Evolutionary conservation across 2,888 invertebrate genomes (phyloP).

Genomic region (Coecobrya sp.): DNA sequence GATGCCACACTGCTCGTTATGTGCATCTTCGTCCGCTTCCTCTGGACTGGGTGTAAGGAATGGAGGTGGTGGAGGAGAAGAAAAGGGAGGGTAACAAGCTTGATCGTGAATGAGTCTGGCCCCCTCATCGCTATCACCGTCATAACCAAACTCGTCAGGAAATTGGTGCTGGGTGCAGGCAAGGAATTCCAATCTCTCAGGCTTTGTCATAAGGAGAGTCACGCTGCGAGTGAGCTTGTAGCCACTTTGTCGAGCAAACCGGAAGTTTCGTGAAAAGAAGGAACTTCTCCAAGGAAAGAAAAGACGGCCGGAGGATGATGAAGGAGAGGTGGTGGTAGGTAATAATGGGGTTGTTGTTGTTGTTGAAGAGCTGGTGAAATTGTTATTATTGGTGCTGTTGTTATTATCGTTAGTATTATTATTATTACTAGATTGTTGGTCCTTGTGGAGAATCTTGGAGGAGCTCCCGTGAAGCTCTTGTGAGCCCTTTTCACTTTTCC

Average conservation of each 20-base stretch:
- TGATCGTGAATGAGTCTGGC: slow-evolving; percentile 66
- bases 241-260: slow-evolving; percentile 64
- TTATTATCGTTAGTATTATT: slow-evolving; percentile 47
- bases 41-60: slow-evolving; percentile 66
- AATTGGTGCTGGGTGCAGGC: slow-evolving; percentile 66
- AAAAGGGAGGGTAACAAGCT: slow-evolving; percentile 64
- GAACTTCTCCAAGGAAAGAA: slow-evolving; percentile 64
- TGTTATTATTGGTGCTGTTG: slow-evolving; percentile 25
- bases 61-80: slow-evolving; percentile 71
- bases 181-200: slow-evolving; percentile 70
- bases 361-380: background rate
- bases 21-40: slow-evolving; percentile 41
- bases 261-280: slow-evolving; percentile 68
- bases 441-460: slow-evolving; percentile 69
- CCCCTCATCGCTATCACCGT: slow-evolving; percentile 73
- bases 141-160: slow-evolving; percentile 73
- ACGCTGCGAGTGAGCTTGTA: slow-evolving; percentile 82
- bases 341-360: slow-evolving; percentile 20
- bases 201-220: slow-evolving; percentile 82
- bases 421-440: slow-evolving; percentile 69
- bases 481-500: slow-evolving; percentile 60
- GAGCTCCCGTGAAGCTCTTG: slow-evolving; percentile 63
- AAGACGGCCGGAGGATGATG: slow-evolving; percentile 59
- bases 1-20: background rate
- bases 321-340: slow-evolving; percentile 33